Conservation (phyloP, 2,888 invertebrate genomes). For the Acrobasis suavella region DNA sequence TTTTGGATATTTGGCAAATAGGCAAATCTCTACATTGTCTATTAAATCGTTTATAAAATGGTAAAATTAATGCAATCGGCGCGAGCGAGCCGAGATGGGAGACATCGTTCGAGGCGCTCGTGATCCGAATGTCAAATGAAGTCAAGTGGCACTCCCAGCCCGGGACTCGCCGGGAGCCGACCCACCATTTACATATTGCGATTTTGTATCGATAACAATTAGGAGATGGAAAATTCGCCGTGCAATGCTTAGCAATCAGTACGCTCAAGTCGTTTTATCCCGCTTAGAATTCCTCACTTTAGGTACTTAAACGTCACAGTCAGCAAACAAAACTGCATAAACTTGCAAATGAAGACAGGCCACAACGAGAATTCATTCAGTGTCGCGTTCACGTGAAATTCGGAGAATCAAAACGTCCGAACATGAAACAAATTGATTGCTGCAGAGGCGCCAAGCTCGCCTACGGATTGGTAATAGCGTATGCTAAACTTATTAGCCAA, state of each 20-base stretch:
- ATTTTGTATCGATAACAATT: conserved; percentile 74
- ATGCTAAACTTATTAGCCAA: conserved; percentile 81
- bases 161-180: conserved; percentile 51
- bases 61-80: conserved; percentile 80
- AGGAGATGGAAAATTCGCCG: conserved; percentile 55
- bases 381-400: conserved; percentile 61
- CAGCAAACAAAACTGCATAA: conserved; percentile 59
- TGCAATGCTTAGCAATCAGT: conserved; percentile 45
- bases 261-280: conserved; percentile 30
- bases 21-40: conserved; percentile 69
- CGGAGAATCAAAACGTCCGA: conserved; percentile 76
- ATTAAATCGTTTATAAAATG: conserved; percentile 80
- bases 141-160: conserved; percentile 51
- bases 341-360: conserved; percentile 70
- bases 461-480: conserved; percentile 79
- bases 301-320: conserved; percentile 40
- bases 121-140: conserved; percentile 76
- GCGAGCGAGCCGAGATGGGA: conserved; percentile 73
- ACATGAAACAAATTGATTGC: conserved; percentile 79
- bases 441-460: conserved; percentile 67
- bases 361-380: conserved; percentile 60
- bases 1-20: conserved; percentile 53
- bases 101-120: conserved; percentile 76
- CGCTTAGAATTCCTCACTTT: conserved; percentile 1
- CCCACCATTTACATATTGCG: conserved; percentile 75